Conservation (phyloP, 92 coral and sea anemone genomes). For the Phymanthus crucifer region DNA sequence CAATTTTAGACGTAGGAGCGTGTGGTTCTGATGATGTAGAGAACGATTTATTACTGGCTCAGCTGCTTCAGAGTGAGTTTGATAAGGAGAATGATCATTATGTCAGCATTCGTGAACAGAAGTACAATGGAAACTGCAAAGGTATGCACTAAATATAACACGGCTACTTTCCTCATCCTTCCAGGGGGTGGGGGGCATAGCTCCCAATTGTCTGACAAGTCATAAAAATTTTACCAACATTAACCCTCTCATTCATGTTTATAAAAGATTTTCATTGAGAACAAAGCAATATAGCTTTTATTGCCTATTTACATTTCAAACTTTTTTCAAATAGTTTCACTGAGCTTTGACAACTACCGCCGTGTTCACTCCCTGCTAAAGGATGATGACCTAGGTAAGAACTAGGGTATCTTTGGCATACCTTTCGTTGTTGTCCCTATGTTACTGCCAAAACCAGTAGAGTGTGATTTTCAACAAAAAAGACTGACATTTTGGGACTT, state of each 20-base stretch:
- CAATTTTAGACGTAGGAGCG: background rate
- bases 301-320: background rate
- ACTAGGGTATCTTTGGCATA: no score
- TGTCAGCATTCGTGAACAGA: conserved; percentile 77
- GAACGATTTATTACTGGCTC: conserved; percentile 83
- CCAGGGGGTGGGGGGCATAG: no score
- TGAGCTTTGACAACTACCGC: conserved; percentile 88
- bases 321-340: conserved; percentile 59
- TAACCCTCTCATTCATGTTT: no score
- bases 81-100: conserved; percentile 85
- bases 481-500: no score
- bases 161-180: no score
- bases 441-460: no score
- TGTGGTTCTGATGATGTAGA: conserved; percentile 71
- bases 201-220: no score
- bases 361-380: conserved; percentile 76
- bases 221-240: no score
- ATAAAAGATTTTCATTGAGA: background rate
- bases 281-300: no score
- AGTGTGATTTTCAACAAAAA: no score
- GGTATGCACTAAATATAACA: conserved; percentile 41
- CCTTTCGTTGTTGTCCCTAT: no score
- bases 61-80: conserved; percentile 87
- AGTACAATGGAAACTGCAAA: conserved; percentile 96
- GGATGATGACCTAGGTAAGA: conserved; percentile 64